phyloP scores from a whole-genome alignment of 2,888 invertebrate genomes.

The Trachelus stipa region DNA sequence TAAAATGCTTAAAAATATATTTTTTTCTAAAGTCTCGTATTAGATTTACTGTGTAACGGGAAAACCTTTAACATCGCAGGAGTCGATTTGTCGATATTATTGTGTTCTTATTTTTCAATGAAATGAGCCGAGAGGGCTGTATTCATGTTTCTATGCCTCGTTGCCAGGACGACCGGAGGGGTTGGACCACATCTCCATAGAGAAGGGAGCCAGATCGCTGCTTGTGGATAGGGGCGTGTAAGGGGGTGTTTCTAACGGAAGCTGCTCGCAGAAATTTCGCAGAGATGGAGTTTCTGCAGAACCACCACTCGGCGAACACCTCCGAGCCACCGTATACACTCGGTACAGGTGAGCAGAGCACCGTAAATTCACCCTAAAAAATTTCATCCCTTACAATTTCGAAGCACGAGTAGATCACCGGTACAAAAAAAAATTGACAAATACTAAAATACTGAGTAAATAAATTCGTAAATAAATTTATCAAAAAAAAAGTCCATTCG shows the following conservation, averaged over 20 bases:
- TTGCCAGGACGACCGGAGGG: conserved; percentile 64
- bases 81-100: not conserved
- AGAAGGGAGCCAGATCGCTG: conserved; percentile 40
- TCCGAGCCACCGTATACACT: conserved; percentile 64
- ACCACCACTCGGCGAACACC: conserved; percentile 65
- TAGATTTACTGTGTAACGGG: not conserved
- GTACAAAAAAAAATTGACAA: not conserved
- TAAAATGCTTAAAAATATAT: not conserved
- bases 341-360: conserved; percentile 53
- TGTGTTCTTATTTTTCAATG: conserved; percentile 13
- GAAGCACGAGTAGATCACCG: not conserved
- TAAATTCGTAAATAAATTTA: not conserved
- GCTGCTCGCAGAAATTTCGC: conserved; percentile 57
- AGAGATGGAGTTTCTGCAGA: conserved; percentile 67
- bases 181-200: conserved; percentile 60
- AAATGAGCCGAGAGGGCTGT: conserved; percentile 14
- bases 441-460: not conserved
- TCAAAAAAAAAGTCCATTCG: not conserved
- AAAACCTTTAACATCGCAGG: not conserved
- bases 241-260: conserved; percentile 60
- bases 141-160: conserved; percentile 28
- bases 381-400: not conserved
- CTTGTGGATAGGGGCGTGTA: conserved; percentile 43
- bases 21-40: not conserved
- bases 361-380: not conserved